Percentiles rank a stretch among this genome's conserved stretches.
These are phyloP conservation scores for Otis tarda DNA, from an alignment of 2,113 vertebrate genomes.

Conservation along the genomic window DNA sequence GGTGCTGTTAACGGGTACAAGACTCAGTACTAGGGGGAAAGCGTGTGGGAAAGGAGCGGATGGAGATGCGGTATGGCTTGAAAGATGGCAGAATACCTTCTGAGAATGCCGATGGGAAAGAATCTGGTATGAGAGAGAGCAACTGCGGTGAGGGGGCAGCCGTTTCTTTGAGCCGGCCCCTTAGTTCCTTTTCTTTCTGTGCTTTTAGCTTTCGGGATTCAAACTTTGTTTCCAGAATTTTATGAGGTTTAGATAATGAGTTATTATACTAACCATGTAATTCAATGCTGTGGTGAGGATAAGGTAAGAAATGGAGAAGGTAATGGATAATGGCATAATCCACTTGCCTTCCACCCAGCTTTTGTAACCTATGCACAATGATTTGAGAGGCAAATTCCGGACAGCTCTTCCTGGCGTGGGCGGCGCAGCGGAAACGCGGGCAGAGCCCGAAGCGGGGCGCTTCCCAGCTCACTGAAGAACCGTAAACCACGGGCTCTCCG, in stretches of 20 bases:
- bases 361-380: accelerated
- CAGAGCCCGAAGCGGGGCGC: no score
- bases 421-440: background rate
- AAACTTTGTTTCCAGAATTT: background rate
- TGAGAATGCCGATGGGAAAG: accelerated
- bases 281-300: background rate
- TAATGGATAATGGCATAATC: accelerated
- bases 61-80: accelerated
- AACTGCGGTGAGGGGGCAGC: background rate
- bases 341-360: accelerated
- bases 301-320: no score
- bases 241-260: background rate
- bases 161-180: no score
- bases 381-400: accelerated
- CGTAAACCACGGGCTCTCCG: no score
- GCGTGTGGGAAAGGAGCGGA: background rate
- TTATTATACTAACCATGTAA: accelerated
- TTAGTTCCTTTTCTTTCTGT: no score
- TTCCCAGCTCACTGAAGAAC: background rate
- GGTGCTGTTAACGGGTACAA: background rate
- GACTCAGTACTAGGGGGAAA: background rate
- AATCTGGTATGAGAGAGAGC: background rate
- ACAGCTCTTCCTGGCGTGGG: accelerated
- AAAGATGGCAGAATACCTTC: accelerated
- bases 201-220: background rate